Conservation (phyloP, 2,888 invertebrate genomes). For the Ethmia dodecea region DNA sequence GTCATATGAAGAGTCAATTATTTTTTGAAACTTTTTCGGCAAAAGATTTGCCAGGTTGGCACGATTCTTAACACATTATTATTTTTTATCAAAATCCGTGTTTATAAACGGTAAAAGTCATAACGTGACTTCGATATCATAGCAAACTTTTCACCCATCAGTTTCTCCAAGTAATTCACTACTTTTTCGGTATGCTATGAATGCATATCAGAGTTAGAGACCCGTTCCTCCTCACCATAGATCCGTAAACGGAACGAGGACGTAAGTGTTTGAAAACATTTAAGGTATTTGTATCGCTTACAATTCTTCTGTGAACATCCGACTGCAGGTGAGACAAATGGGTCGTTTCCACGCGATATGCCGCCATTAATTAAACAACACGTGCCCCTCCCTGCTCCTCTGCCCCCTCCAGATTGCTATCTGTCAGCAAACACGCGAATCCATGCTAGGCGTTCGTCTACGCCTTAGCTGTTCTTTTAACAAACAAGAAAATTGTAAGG, state of each 20-base stretch:
- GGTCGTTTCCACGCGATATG: slow-evolving; percentile 61
- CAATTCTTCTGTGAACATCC: slow-evolving; percentile 70
- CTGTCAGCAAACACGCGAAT: slow-evolving; percentile 65
- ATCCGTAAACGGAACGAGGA: no score
- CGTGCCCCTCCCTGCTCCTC: slow-evolving; percentile 34
- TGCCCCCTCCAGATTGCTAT: slow-evolving; percentile 52
- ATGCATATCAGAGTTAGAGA: no score
- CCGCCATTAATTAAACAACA: slow-evolving; percentile 66
- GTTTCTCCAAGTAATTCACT: no score
- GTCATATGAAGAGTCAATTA: no score
- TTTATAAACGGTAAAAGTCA: no score
- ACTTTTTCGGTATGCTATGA: no score
- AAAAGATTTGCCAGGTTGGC: no score
- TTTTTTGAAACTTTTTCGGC: no score
- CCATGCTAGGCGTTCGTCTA: slow-evolving; percentile 8
- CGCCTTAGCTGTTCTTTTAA: slow-evolving; percentile 5
- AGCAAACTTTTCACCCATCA: no score
- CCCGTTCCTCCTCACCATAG: background rate
- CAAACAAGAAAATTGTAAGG: slow-evolving; percentile 11
- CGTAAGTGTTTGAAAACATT: slow-evolving; percentile 65
- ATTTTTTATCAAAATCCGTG: no score
- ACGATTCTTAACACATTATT: no score
- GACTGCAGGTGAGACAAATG: slow-evolving; percentile 62
- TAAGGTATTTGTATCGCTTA: slow-evolving; percentile 70
- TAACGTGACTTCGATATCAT: no score